Evolutionary conservation across 1,140 invertebrate species (phyloP), one percentile per base, ranked within the genome.

Genomic region (Diabrotica virgifera): DNA sequence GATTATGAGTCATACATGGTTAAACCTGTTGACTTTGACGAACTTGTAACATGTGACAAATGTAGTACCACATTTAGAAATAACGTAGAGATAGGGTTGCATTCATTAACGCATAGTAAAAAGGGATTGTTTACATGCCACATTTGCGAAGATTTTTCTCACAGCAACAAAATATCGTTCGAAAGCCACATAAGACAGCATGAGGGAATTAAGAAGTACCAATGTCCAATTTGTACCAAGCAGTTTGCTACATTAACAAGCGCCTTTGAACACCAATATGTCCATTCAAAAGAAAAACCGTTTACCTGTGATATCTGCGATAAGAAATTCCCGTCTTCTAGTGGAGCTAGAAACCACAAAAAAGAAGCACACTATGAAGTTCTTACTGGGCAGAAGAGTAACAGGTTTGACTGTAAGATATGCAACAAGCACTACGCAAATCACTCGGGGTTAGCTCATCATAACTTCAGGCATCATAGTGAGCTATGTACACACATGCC

Each of bases 401-500:
- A 46, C n/a, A 76, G 76, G 63, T 77, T 76, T 51, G 72, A 77
- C 52, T 78, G 77, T 51, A 68, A 68, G 13, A 70, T 76, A 52
- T 78, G 60, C 9, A 46, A 53, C 36, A 54, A 40, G 36, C 14
- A 54, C n/a, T 62, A 52, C 52, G 37, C 37, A n/a, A 36, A 12
- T 9, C 37, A n/a, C 5, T 52, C 60, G 6, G 52, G 60, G 5
- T 10, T 62, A n/a, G 24, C 36, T 14, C 56, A 76, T 5, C 77
- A 78, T 55, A 62, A 5, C 71, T 70, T 46, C 84, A 84, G 7
- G 61, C 89, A 91, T 69, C 76, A 85, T 36, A 79, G 87, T 14
- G 89, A 89, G 14, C 89, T 91, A 68, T 87, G 85, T 0, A 89
- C 88, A 0, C 67, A 73, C 12, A 90, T 90, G 54, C 89, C 90